phyloP scores from a whole-genome alignment of 2,113 vertebrate species.

The Strix uralensis region DNA sequence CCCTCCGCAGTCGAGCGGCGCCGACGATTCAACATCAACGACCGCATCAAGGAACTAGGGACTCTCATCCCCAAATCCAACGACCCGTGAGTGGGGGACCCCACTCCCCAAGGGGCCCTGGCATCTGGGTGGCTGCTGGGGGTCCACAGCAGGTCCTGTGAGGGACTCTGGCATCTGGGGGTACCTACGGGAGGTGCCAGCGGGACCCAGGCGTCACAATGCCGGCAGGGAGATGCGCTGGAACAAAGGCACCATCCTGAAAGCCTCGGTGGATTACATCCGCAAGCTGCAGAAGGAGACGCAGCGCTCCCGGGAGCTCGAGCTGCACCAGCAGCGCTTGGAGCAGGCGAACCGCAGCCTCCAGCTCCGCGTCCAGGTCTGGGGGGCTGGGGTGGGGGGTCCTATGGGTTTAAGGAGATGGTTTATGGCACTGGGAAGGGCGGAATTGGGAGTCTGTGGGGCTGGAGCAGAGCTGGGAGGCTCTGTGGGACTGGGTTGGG shows the following conservation, averaged over 20 bases:
- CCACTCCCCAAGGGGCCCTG: neutral
- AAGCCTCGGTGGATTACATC: constrained; percentile 93
- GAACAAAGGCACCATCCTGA: constrained; percentile 94
- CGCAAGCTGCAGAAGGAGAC: constrained; percentile 90
- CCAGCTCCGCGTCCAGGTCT: constrained; percentile 79
- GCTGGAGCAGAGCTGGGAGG: neutral
- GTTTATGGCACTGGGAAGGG: no score
- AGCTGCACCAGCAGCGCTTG: constrained; percentile 82
- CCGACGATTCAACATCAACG: constrained; percentile 91
- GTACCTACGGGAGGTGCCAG: neutral
- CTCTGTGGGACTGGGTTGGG: no score
- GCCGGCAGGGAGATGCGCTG: constrained; percentile 83
- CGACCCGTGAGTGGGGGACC: constrained; percentile 80
- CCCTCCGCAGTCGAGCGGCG: constrained; percentile 81
- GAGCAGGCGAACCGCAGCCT: constrained; percentile 83
- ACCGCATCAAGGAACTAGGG: constrained; percentile 91
- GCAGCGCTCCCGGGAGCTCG: constrained; percentile 82
- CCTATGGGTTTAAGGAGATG: no score
- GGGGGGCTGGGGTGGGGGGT: neutral
- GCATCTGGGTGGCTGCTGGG: neutral
- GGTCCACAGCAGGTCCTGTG: neutral
- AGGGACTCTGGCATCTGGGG: no score
- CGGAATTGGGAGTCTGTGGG: neutral
- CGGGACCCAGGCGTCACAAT: no score
- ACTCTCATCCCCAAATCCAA: constrained; percentile 84